Evolutionary conservation across 1,140 invertebrate genomes (phyloP).

Genomic region (Brachystomella parvula): DNA sequence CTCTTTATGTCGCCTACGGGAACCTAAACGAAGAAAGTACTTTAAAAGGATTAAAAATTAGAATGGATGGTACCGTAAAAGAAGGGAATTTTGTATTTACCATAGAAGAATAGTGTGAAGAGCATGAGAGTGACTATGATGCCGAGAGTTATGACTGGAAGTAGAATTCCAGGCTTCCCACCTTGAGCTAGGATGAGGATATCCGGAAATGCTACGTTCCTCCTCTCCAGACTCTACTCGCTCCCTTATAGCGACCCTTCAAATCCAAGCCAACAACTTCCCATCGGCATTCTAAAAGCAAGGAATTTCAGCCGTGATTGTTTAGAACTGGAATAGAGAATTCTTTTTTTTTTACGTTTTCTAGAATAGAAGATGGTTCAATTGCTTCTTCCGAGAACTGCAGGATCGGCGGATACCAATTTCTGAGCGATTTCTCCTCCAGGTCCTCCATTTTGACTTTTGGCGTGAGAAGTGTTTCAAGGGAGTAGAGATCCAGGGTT

Average conservation of each 20-base stretch:
- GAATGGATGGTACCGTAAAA: conserved; percentile 37
- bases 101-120: conserved; percentile 41
- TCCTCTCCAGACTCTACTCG: conserved; percentile 58
- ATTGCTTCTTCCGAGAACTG: conserved; percentile 37
- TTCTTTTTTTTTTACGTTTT: conserved; percentile 49
- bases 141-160: conserved; percentile 47
- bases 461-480: no score
- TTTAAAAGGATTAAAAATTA: background rate
- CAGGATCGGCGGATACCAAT: conserved; percentile 14
- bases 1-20: conserved; percentile 46
- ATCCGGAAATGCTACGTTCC: conserved; percentile 50
- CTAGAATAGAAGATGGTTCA: conserved; percentile 74
- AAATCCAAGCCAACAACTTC: conserved; percentile 58
- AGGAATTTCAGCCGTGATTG: background rate
- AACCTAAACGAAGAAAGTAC: conserved; percentile 28
- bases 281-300: conserved; percentile 60
- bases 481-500: conserved; percentile 50
- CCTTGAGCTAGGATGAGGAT: conserved; percentile 53
- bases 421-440: conserved; percentile 33
- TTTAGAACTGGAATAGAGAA: background rate
- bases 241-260: conserved; percentile 55
- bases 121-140: conserved; percentile 25
- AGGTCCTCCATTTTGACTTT: conserved; percentile 17
- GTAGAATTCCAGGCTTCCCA: conserved; percentile 50
- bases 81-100: conserved; percentile 34